Conservation (phyloP, 2,797 vertebrate species). For the Monodelphis domestica region DNA sequence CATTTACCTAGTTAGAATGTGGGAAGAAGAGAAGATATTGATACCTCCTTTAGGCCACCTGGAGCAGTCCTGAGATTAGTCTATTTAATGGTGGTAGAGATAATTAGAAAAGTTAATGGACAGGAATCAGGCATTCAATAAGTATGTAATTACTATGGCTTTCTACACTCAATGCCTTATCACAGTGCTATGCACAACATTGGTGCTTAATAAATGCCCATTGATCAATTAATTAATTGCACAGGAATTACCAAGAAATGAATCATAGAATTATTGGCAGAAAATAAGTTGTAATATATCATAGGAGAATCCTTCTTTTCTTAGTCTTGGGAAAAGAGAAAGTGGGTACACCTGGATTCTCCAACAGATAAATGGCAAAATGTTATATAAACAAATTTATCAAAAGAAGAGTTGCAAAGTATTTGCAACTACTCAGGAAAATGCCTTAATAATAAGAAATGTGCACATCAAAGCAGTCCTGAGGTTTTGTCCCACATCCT, state of each 20-base stretch:
- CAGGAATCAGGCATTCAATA: background rate
- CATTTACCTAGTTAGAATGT: background rate
- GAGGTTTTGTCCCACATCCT: background rate
- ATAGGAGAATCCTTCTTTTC: background rate
- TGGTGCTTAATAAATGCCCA: background rate
- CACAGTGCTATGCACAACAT: background rate
- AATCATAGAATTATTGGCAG: background rate
- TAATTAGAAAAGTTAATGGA: background rate
- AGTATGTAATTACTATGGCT: background rate
- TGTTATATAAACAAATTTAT: background rate
- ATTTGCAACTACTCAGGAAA: background rate
- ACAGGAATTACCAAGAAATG: background rate
- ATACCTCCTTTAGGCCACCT: background rate
- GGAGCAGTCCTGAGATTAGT: background rate
- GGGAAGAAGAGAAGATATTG: background rate
- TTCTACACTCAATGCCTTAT: background rate
- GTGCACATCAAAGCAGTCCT: background rate
- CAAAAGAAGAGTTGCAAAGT: background rate
- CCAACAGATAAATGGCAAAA: background rate
- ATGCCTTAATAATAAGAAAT: background rate
- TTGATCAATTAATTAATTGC: background rate
- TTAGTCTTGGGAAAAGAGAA: background rate
- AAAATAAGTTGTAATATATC: background rate
- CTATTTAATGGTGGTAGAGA: background rate
- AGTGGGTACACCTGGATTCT: background rate